Evolutionary conservation across 92 coral and sea anemone genomes (phyloP).

Genomic region (Plumapathes pennacea): DNA sequence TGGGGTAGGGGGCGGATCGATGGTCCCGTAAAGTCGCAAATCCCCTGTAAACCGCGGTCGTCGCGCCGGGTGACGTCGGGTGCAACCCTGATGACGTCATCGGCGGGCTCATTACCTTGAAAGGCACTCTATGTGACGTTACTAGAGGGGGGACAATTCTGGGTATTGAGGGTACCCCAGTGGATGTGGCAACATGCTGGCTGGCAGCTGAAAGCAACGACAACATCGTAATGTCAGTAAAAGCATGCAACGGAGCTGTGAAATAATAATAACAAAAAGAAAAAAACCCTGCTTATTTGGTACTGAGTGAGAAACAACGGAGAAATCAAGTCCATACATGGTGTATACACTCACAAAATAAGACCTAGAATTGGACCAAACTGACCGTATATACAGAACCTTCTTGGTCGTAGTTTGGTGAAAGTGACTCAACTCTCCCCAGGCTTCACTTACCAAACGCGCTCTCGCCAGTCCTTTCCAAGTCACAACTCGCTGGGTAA

Average conservation of each 20-base stretch:
- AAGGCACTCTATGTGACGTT: slow-evolving; percentile 12
- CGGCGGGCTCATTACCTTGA: slow-evolving; percentile 35
- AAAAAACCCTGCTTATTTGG: too few relatives aligned
- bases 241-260: neutral
- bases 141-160: slow-evolving; percentile 24
- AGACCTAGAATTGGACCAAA: too few relatives aligned
- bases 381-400: too few relatives aligned
- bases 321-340: too few relatives aligned
- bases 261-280: too few relatives aligned
- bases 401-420: too few relatives aligned
- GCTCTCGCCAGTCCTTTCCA: too few relatives aligned
- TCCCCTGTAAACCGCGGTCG: slow-evolving; percentile 34
- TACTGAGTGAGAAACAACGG: too few relatives aligned
- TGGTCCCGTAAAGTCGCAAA: slow-evolving; percentile 38
- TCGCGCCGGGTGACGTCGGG: slow-evolving; percentile 41
- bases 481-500: too few relatives aligned
- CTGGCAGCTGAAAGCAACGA: neutral
- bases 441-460: too few relatives aligned
- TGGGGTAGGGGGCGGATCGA: slow-evolving; percentile 26
- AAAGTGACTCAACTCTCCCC: too few relatives aligned
- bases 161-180: slow-evolving; percentile 15
- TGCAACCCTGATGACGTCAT: slow-evolving; percentile 34
- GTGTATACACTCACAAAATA: too few relatives aligned
- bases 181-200: slow-evolving; percentile 2
- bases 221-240: neutral